Percentiles rank a stretch among this genome's conserved stretches.
Evolutionary conservation across 2,888 invertebrate genomes (phyloP).

Genomic region (Hirtodrosophila duncani): DNA sequence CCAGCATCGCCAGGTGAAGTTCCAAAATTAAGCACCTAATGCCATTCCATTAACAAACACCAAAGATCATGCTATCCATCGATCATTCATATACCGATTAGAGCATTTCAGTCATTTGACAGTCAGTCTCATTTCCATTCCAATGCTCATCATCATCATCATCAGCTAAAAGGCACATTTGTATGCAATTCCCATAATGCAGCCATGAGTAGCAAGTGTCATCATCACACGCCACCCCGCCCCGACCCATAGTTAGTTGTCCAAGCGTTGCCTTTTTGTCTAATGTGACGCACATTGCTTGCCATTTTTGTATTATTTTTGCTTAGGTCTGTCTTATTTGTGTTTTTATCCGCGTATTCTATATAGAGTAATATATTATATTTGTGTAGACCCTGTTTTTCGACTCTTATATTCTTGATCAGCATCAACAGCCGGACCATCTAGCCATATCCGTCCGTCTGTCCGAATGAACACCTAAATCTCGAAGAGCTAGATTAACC

Average conservation of each 20-base stretch:
- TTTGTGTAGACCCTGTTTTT: no score
- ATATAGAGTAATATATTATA: conserved; percentile 17
- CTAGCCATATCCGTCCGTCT: no score
- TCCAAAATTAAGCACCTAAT: conserved; percentile 35
- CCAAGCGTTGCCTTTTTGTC: conserved; percentile 22
- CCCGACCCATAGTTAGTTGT: conserved; percentile 6
- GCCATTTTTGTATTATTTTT: conserved; percentile 19
- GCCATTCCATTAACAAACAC: not conserved
- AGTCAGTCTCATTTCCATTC: conserved; percentile 8
- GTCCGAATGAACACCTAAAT: no score
- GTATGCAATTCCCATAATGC: conserved; percentile 46
- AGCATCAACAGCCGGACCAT: no score
- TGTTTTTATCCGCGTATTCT: conserved; percentile 9
- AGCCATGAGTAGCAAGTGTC: conserved; percentile 15
- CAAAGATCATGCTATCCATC: not conserved
- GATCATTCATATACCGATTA: no score
- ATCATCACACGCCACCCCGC: conserved; percentile 1
- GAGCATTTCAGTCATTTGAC: not conserved
- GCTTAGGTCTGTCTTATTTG: no score
- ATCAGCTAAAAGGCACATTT: conserved; percentile 30
- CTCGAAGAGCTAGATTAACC: no score
- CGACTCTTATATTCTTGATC: no score
- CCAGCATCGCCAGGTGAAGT: conserved; percentile 81
- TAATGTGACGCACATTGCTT: conserved; percentile 24
- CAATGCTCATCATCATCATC: conserved; percentile 1